Base-by-base conservation (phyloP, 2,888 invertebrate genomes). In the Xestia xanthographa region DNA sequence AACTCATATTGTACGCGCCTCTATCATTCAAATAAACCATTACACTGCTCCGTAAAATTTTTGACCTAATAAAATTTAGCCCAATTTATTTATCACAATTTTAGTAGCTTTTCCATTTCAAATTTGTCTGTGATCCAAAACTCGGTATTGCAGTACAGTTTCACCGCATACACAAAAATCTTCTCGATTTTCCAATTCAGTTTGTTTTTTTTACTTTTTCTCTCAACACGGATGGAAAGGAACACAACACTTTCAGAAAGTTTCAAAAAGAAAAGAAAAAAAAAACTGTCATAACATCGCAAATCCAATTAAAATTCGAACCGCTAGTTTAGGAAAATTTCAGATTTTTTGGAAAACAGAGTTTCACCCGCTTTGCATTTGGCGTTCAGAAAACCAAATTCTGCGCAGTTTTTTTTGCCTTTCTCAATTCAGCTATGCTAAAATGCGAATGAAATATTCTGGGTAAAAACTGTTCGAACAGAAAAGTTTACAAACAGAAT, bases 281-380 rank as follows among this genome's bases (percentile, higher is more conserved):
- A 9, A 2, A 20, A 14, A 22, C n/a, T n/a, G 12, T 14, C 11
- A 17, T 66, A 60, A 53, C 12, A 20, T 58, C 0, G 45, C 38
- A 53, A 22, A 4, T 26, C 38, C 56, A 58, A 58, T 79, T 26
- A 26, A 69, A 48, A 78, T 41, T 53, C 5, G 5, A 0, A 53
- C 20, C 5, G 11, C 3, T 22, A 43, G 34, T 62, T 62, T 53
- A 22, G 0, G 1, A 26, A 20, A 68, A 78, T 22, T 22, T 45
- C 4, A n/a, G 45, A 48, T 11, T 43, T 50, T 50, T n/a, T 2
- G 6, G 11, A n/a, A 20, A 9, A 29, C 12, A 34, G 17, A n/a
- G 12, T 11, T 63, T 53, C 5, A 29, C 0, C 8, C 12, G 29
- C 9, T 76, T 66, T 78, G 45, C 0, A 48, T 41, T 22, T 48